phyloP scores from a whole-genome alignment of 2,797 vertebrate genomes.

The Vespertilio murinus region DNA sequence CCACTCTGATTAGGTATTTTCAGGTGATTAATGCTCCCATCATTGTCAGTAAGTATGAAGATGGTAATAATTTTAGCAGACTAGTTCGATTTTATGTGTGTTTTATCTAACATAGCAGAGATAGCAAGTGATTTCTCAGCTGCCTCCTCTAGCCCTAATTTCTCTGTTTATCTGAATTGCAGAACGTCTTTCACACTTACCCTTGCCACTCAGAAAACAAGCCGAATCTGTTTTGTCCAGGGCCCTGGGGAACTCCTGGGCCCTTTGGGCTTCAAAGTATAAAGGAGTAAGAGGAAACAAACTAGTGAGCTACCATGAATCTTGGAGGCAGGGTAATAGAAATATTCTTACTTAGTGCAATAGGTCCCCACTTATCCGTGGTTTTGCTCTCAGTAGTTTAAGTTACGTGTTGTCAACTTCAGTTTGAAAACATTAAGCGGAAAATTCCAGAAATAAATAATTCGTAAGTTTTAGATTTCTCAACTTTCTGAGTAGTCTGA shows the following conservation, averaged over 20 bases:
- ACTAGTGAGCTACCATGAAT: not conserved
- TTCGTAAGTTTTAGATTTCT: not conserved
- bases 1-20: constrained; percentile 55
- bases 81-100: constrained; percentile 53
- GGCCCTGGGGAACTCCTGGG: not conserved
- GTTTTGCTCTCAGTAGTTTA: not conserved
- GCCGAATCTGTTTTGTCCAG: not conserved
- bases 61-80: constrained; percentile 40
- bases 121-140: not conserved
- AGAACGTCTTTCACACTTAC: constrained; percentile 27
- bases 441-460: not conserved
- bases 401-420: not conserved
- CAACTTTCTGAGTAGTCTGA: not conserved
- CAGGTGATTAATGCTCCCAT: constrained; percentile 51
- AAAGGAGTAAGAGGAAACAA: not conserved
- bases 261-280: not conserved
- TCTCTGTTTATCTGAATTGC: not conserved
- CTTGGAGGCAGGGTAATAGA: not conserved
- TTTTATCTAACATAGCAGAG: constrained; percentile 8
- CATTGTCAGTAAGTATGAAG: constrained; percentile 7
- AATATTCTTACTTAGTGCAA: not conserved
- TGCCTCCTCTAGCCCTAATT: not conserved
- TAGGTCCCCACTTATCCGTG: not conserved
- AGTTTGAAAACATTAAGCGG: not conserved
- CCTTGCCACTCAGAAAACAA: not conserved